Evolutionary conservation across 2,113 vertebrate species (phyloP).

Genomic region (Ondatra zibethicus): DNA sequence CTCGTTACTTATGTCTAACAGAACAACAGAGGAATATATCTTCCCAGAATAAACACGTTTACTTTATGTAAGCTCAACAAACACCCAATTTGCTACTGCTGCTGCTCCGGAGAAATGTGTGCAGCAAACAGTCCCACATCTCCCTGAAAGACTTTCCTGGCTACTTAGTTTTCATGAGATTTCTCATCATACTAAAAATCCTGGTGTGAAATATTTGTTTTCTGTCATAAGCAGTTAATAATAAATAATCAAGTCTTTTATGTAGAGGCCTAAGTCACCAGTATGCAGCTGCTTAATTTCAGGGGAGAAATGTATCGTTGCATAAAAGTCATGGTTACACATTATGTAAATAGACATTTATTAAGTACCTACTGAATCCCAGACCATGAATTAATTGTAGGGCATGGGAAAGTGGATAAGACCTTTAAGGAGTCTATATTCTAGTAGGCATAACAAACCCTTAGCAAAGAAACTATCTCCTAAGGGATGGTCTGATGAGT

Average conservation of each 20-base stretch:
- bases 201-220: background rate
- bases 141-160: background rate
- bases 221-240: background rate
- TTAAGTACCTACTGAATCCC: background rate
- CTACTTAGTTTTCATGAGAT: background rate
- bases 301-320: background rate
- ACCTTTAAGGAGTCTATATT: background rate
- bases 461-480: background rate
- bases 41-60: conserved; percentile 20
- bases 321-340: background rate
- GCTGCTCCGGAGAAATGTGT: background rate
- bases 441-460: background rate
- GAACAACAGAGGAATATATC: background rate
- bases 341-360: background rate
- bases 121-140: background rate
- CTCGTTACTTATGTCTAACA: conserved; percentile 55
- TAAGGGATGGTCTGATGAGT: background rate
- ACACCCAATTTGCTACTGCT: background rate
- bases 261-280: background rate
- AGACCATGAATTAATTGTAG: background rate
- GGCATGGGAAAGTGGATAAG: background rate
- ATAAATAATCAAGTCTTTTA: background rate
- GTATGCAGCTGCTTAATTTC: background rate
- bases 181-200: background rate
- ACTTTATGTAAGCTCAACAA: background rate